A percentile compares a stretch with the other conserved stretches of the same genome.
These are phyloP conservation scores for Aethes cnicana DNA, from an alignment of 2,888 invertebrate species.

Conservation along the genomic window DNA sequence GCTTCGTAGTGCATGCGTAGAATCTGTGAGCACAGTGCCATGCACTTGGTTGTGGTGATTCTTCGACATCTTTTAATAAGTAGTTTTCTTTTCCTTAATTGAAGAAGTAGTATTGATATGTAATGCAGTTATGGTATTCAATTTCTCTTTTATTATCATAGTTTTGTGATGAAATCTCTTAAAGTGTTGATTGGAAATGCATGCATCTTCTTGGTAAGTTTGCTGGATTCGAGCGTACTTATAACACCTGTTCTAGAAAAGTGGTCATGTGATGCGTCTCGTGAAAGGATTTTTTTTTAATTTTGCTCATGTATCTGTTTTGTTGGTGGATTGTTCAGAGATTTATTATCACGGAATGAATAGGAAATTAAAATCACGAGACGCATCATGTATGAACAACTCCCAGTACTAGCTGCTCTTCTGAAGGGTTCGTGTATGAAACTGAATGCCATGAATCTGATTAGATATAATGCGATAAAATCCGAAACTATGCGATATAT, in stretches of 20 bases:
- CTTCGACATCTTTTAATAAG: slow-evolving; percentile 44
- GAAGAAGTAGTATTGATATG: slow-evolving; percentile 60
- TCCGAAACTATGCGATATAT: no score
- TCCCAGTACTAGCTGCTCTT: no score
- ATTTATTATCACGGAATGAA: no score
- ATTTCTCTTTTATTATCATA: slow-evolving; percentile 75
- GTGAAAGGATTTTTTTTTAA: no score
- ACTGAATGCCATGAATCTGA: no score
- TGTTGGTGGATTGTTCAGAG: no score
- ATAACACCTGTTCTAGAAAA: no score
- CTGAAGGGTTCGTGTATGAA: no score
- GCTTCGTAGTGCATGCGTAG: slow-evolving; percentile 75
- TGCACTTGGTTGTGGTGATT: slow-evolving; percentile 78
- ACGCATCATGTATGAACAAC: no score
- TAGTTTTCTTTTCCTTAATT: slow-evolving; percentile 46
- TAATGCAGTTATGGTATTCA: slow-evolving; percentile 75
- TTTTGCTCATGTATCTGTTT: no score
- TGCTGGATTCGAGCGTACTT: slow-evolving; percentile 51
- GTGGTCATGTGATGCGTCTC: neutral
- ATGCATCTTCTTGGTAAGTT: slow-evolving; percentile 53
- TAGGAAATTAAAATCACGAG: no score
- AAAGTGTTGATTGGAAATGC: slow-evolving; percentile 43
- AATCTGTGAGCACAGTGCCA: slow-evolving; percentile 69
- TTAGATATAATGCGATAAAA: no score
- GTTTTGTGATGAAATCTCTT: slow-evolving; percentile 31